These are phyloP conservation scores for Adelphocoris suturalis DNA, from an alignment of 2,888 invertebrate species.

Conservation along the genomic window DNA sequence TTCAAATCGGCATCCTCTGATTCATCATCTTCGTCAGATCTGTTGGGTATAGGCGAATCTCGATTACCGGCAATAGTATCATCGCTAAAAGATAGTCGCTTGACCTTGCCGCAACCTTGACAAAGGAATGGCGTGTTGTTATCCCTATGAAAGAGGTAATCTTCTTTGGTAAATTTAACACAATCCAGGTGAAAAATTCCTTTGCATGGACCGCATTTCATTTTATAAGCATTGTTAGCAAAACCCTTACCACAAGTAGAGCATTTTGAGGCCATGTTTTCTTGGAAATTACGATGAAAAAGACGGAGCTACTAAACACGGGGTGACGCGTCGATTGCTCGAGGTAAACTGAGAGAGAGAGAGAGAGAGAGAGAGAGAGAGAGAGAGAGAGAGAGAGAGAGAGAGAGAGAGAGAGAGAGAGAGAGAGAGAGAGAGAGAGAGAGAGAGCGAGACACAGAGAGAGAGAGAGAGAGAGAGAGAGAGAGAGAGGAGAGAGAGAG, in stretches of 20 bases:
- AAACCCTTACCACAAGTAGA: neutral
- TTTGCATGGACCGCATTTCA: neutral
- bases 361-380: conserved; percentile 40
- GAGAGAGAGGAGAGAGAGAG: no score
- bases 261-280: neutral
- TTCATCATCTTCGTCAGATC: neutral
- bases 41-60: neutral
- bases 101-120: neutral
- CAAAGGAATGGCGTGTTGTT: neutral
- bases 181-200: neutral
- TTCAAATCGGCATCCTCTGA: neutral
- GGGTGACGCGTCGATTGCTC: neutral
- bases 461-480: no score
- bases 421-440: conserved; percentile 68
- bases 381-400: conserved; percentile 34
- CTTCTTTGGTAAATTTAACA: neutral
- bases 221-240: neutral
- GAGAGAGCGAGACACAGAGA: conserved; percentile 49
- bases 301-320: neutral
- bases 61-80: no score
- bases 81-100: neutral
- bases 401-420: conserved; percentile 66
- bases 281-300: neutral
- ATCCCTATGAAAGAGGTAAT: neutral
- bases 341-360: no score